Base-by-base conservation (phyloP, 1,140 invertebrate species). In the Drosophila azteca region DNA sequence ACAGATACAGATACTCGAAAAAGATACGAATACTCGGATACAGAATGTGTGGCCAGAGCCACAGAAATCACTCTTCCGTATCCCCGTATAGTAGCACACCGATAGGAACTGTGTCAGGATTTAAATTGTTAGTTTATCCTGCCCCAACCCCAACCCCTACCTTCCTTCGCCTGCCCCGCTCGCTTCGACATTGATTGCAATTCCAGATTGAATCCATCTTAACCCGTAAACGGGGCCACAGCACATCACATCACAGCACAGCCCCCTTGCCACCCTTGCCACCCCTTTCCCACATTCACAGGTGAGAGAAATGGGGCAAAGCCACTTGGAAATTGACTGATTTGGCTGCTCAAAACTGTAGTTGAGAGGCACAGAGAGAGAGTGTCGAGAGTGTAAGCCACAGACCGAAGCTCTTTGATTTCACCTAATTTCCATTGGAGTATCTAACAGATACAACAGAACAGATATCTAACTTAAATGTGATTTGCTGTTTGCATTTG, bases 121-220 rank as follows among this genome's bases (percentile, higher is more conserved):
- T 84, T 81, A 84, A 85, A 85, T 84, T 80, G 81, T 84, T 81
- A 81, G 81, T 73, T 85, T 84, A 84, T 84, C 77, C 73, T 49
- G 50, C 59, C 62, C 62, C 69, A 68, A 45, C 67, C 44, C 31
- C 53, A 62, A 39, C 61, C 39, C 44, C 66, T 45, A n/a, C n/a
- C n/a, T n/a, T n/a, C n/a, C 65, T 46, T 46, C 35, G 11, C 4
- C 11, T 5, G 4, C 1, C 35, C 2, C 11, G 35, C 35, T 13
- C 35, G n/a, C 50, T 29, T 22, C 22, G 54, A 52, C 52, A 58
- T 52, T 69, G 66, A 69, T 69, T 69, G 64, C 20, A 58, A 13
- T 39, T 11, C 35, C 35, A 39, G 35, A 39, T 39, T 39, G 35
- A 69, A 69, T 69, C 64, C 66, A 69, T 51, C 57, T 69, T 43